Conservation (phyloP, 2,888 invertebrate species). For the Hyppa rectilinea region DNA sequence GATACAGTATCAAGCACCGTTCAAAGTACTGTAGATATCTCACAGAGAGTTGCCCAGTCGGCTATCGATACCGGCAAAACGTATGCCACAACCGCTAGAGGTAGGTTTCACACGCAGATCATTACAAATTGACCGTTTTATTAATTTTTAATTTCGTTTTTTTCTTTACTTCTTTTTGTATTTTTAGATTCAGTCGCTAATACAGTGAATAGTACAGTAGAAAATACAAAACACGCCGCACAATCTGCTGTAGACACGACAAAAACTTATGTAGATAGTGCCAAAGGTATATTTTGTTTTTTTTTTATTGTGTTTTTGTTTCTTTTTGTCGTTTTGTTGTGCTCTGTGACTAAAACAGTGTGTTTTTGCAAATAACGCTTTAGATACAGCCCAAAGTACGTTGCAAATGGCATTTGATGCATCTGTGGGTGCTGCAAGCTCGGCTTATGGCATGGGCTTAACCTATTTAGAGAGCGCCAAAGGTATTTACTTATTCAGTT, state of each 20-base stretch:
- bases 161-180: conserved; percentile 46
- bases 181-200: conserved; percentile 78
- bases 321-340: conserved; percentile 50
- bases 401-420: conserved; percentile 77
- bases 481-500: conserved; percentile 63
- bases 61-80: conserved; percentile 76
- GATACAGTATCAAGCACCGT: conserved; percentile 77
- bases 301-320: conserved; percentile 32
- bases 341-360: conserved; percentile 61
- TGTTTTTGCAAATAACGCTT: conserved; percentile 70
- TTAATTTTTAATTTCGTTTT: conserved; percentile 38
- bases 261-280: conserved; percentile 78
- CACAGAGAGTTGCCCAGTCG: conserved; percentile 77
- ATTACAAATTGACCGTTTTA: background rate
- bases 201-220: conserved; percentile 75
- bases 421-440: conserved; percentile 76
- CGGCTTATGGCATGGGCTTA: conserved; percentile 80
- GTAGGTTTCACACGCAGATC: conserved; percentile 49
- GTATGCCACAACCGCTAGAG: conserved; percentile 76
- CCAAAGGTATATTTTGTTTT: conserved; percentile 78
- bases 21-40: conserved; percentile 76
- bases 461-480: conserved; percentile 80
- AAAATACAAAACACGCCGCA: conserved; percentile 77
- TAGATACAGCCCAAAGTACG: conserved; percentile 81
- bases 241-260: conserved; percentile 76